A percentile compares a stretch with the other conserved stretches of the same genome.
phyloP scores from a whole-genome alignment of 2,797 vertebrate genomes.

The Anguilla anguilla region DNA sequence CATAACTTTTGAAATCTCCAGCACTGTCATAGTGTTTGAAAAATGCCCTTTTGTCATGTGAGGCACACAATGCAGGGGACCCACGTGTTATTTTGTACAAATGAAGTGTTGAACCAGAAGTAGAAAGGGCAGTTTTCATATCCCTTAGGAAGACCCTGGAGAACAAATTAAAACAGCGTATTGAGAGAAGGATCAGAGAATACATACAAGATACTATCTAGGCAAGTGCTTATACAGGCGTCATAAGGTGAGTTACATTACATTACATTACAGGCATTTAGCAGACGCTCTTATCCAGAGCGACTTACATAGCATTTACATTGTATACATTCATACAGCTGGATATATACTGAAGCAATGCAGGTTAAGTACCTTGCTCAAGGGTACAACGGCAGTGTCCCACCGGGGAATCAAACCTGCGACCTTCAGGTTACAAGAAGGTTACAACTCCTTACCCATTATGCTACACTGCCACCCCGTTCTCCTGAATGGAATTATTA shows the following conservation, averaged over 20 bases:
- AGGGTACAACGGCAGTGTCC: too few relatives aligned
- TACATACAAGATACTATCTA: not conserved
- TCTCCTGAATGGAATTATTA: too few relatives aligned
- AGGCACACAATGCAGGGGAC: slow-evolving; percentile 32
- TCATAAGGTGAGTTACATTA: not conserved
- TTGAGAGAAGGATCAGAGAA: not conserved
- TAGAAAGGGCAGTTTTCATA: slow-evolving; percentile 92
- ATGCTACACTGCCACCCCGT: too few relatives aligned
- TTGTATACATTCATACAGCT: too few relatives aligned
- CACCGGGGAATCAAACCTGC: too few relatives aligned
- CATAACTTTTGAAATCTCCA: not conserved
- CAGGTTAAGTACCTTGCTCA: too few relatives aligned
- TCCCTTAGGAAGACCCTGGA: slow-evolving; percentile 85
- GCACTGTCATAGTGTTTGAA: not conserved
- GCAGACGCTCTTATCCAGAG: too few relatives aligned
- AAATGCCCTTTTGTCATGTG: not conserved
- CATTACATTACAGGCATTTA: too few relatives aligned
- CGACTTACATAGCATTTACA: too few relatives aligned
- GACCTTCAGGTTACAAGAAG: too few relatives aligned
- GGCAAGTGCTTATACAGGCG: not conserved
- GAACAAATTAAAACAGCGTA: not conserved
- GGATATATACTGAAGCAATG: too few relatives aligned
- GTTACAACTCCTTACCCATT: too few relatives aligned
- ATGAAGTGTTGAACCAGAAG: slow-evolving; percentile 96
- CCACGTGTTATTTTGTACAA: slow-evolving; percentile 85